These are phyloP conservation scores for Thelaira solivaga DNA, from an alignment of 2,888 invertebrate genomes.

Conservation along the genomic window DNA sequence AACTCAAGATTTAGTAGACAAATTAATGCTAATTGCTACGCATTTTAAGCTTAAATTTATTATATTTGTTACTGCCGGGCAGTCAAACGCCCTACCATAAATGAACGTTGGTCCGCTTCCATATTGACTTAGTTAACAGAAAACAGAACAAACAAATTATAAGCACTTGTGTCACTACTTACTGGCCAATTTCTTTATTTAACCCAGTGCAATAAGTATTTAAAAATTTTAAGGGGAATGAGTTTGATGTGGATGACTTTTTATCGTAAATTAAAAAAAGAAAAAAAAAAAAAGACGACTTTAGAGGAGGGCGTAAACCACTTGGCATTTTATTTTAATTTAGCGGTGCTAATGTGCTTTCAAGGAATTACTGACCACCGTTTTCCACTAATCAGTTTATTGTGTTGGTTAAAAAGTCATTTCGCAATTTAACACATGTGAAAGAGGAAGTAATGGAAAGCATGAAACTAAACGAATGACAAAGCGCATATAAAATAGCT, in stretches of 20 bases:
- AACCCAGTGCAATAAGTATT: neutral
- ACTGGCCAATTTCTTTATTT: slow-evolving; percentile 55
- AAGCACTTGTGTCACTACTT: slow-evolving; percentile 41
- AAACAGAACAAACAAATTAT: slow-evolving; percentile 47
- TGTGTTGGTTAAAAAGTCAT: slow-evolving; percentile 1
- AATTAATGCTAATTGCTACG: slow-evolving; percentile 56
- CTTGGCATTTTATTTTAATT: slow-evolving; percentile 65
- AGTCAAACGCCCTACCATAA: neutral
- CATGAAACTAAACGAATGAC: too few relatives aligned
- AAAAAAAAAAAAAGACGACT: slow-evolving; percentile 2
- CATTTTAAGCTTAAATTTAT: slow-evolving; percentile 11
- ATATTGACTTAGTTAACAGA: slow-evolving; percentile 10
- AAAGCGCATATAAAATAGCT: too few relatives aligned
- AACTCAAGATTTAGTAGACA: slow-evolving; percentile 19
- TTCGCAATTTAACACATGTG: neutral
- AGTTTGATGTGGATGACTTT: slow-evolving; percentile 42
- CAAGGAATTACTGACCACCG: slow-evolving; percentile 47
- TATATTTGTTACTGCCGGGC: neutral
- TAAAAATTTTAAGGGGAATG: neutral
- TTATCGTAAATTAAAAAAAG: slow-evolving; percentile 28
- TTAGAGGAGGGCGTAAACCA: slow-evolving; percentile 50
- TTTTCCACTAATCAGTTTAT: slow-evolving; percentile 49
- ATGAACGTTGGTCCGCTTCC: neutral
- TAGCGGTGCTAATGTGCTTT: slow-evolving; percentile 70
- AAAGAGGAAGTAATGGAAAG: too few relatives aligned